Evolutionary conservation across 2,113 vertebrate genomes (phyloP).

Genomic region (Microtus oregoni): DNA sequence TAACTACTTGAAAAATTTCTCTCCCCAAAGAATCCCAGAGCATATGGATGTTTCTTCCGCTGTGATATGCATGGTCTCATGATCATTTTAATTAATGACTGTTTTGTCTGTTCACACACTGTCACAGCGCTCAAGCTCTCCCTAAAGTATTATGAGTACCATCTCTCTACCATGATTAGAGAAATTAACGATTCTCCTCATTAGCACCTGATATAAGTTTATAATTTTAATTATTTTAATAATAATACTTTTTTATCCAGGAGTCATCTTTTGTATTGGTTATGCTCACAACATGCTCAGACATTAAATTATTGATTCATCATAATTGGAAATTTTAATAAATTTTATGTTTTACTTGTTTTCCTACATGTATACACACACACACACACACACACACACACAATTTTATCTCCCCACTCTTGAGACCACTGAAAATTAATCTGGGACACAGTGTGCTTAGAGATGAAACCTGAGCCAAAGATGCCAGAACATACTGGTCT

Average conservation of each 20-base stretch:
- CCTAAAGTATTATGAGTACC: not conserved
- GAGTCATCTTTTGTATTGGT: not conserved
- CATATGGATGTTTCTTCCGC: not conserved
- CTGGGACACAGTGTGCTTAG: not conserved
- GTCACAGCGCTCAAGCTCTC: not conserved
- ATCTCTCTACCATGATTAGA: not conserved
- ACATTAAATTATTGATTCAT: not conserved
- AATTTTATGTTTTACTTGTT: not conserved
- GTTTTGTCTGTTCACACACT: not conserved
- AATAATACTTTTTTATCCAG: not conserved
- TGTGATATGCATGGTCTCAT: not conserved
- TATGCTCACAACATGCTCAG: not conserved
- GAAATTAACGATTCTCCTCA: not conserved
- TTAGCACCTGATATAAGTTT: not conserved
- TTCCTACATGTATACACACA: too few relatives aligned
- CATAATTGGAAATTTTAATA: not conserved
- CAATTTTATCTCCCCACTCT: not conserved
- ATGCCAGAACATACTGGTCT: not conserved
- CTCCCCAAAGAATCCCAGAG: not conserved
- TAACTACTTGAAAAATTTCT: not conserved
- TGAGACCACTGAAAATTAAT: not conserved
- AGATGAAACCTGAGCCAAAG: not conserved
- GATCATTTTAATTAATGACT: not conserved
- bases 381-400: not conserved
- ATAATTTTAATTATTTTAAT: conserved; percentile 6